These are phyloP conservation scores for Pyrocephalus nanus DNA, from an alignment of 2,797 vertebrate species.

Conservation along the genomic window DNA sequence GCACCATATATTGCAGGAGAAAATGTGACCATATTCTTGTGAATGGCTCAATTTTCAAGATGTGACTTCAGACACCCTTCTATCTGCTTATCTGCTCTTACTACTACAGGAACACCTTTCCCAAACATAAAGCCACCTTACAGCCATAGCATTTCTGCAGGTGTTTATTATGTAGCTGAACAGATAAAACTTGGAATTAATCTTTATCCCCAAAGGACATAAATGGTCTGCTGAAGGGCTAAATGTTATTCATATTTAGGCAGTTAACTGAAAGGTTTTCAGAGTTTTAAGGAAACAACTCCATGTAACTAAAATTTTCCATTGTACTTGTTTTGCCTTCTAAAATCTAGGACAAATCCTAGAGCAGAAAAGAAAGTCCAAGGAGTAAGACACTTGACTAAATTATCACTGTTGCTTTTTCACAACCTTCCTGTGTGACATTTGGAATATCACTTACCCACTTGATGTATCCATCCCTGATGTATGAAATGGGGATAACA, in stretches of 20 bases:
- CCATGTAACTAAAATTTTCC: background rate
- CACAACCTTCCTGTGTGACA: background rate
- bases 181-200: background rate
- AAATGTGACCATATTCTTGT: background rate
- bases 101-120: background rate
- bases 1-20: background rate
- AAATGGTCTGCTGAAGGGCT: background rate
- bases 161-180: background rate
- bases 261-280: background rate
- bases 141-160: background rate
- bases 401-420: background rate
- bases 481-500: background rate
- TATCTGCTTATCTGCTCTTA: background rate
- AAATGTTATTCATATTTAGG: background rate
- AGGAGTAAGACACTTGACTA: background rate
- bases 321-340: background rate
- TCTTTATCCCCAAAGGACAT: background rate
- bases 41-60: background rate
- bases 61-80: background rate
- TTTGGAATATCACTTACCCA: constrained; percentile 5
- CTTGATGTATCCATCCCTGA: background rate
- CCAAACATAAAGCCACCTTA: background rate
- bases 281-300: background rate
- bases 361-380: background rate
- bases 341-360: background rate